Base-by-base conservation (phyloP, 2,113 vertebrate genomes). In the Ahaetulla prasina region DNA sequence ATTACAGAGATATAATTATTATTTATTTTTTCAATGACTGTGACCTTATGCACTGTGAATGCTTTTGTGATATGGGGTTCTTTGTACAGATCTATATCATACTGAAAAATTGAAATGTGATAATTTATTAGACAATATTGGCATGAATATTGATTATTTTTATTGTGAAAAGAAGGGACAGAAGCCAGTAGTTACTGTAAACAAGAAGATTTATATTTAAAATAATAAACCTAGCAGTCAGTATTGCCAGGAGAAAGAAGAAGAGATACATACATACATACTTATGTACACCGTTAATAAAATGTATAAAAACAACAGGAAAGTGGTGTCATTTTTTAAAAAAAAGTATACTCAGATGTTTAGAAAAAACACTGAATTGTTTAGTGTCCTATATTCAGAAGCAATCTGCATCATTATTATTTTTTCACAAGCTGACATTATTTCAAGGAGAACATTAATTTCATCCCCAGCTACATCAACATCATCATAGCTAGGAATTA, bases 21-120 rank as follows among this genome's bases (percentile, higher is more conserved):
- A 97, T 97, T 98, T 98, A 98, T 98, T 96, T 97, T 98, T 98
- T 97, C 98, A 98, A 97, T 97, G 97, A 99, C 98, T 98, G 98
- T 98, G 98, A 99, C 99, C 98, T 98, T 98, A 98, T 98, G 98
- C 99, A 99, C 99, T 99, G 99, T 99, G 99, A 99, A 98, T 98
- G 98, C 98, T 98, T 89, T 98, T 98, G 98, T 99, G 98, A 98
- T 94, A 98, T 97, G 96, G 97, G 98, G 98, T 98, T 97, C 98
- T 98, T 98, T 98, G 98, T 98, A 98, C 97, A 98, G 97, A 98
- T 97, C 93, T 95, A 94, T 94, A 93, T 97, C 94, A 96, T 97
- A 74, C 20, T 60, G 60, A 92, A 92, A 57, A 10, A 89, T 96
- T 95, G 93, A 96, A 95, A 96, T 96, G 95, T 96, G 96, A 96